Evolutionary conservation across 2,888 invertebrate genomes (phyloP).

Genomic region (Spilosoma lubricipeda): DNA sequence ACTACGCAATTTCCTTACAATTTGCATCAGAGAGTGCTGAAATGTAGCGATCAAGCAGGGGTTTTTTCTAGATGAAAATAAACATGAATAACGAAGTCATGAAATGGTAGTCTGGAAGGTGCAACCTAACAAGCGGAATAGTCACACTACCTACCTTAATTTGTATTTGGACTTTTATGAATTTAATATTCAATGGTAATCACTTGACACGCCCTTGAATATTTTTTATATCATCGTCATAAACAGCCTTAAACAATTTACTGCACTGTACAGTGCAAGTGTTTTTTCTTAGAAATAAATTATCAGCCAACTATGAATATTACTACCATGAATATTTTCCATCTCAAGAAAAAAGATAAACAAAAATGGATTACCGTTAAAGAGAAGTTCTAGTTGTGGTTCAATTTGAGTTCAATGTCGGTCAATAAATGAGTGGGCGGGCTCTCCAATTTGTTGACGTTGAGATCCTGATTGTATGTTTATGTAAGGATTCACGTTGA

Average conservation of each 20-base stretch:
- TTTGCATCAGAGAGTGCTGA: conserved; percentile 74
- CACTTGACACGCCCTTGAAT: not conserved
- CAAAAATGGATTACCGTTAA: conserved; percentile 14
- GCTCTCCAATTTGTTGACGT: conserved; percentile 76
- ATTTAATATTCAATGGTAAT: not conserved
- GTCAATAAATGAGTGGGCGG: conserved; percentile 71
- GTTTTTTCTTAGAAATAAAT: not conserved
- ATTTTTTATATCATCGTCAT: not conserved
- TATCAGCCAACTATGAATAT: too few relatives aligned
- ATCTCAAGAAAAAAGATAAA: not conserved
- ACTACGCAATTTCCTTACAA: conserved; percentile 78
- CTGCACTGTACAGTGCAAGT: too few relatives aligned
- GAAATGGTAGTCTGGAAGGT: conserved; percentile 49
- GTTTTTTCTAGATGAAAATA: conserved; percentile 70
- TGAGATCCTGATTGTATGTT: conserved; percentile 75
- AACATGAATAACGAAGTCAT: conserved; percentile 64
- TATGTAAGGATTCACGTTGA: conserved; percentile 69
- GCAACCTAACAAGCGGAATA: conserved; percentile 18
- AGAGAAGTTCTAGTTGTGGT: conserved; percentile 41
- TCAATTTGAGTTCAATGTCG: conserved; percentile 42
- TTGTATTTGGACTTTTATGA: conserved; percentile 9
- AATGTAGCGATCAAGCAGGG: conserved; percentile 74
- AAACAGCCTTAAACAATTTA: too few relatives aligned
- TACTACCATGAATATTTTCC: not conserved
- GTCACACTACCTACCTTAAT: not conserved